Base-by-base conservation (phyloP, 2,797 vertebrate genomes). In the Trachops cirrhosus region DNA sequence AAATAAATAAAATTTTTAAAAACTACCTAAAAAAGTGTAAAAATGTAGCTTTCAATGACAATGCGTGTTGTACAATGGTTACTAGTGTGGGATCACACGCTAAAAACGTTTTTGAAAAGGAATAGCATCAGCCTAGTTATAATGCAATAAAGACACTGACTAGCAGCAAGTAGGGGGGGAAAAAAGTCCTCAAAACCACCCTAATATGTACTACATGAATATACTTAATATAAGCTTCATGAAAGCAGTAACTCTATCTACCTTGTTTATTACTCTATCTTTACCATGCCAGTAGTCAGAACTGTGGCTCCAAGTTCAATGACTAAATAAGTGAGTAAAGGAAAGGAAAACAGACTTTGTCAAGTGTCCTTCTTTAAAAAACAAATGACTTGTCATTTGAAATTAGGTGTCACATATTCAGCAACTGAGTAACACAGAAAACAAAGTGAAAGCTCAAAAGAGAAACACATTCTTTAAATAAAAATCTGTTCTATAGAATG, bases 361-460 rank as follows among this genome's bases (percentile, higher is more conserved):
- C 32, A 70, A 77, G 6, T 57, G 15, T 24, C 85, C 85, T 70
- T 50, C 85, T 89, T 70, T 50, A 54, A 57, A 57, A 57, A 57
- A 73, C 9, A 70, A 24, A 37, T 41, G 39, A 29, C 59, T 62
- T 59, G 59, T 62, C 62, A 64, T n/a, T 32, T 64, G 11, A 64
- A 64, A 64, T 84, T 85, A 79, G 48, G 34, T 84, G 19, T 67
- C 46, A 77, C 34, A 74, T 73, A 73, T 70, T 77, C 39, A 78
- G 50, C n/a, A 95, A 87, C 46, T 57, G 77, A 80, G 18, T 92
- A 62, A 94, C n/a, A 83, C 14, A 75, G 26, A 75, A 93, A 93
- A 29, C 68, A 91, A 74, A 88, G 77, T 10, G 37, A 93, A 86
- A 96, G 11, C 54, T 86, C 39, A 74, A 46, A 71, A 82, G 1